Percentiles rank a stretch among this genome's conserved stretches.
phyloP scores from a whole-genome alignment of 2,797 vertebrate genomes.

The Euphonia xanthogaster region DNA sequence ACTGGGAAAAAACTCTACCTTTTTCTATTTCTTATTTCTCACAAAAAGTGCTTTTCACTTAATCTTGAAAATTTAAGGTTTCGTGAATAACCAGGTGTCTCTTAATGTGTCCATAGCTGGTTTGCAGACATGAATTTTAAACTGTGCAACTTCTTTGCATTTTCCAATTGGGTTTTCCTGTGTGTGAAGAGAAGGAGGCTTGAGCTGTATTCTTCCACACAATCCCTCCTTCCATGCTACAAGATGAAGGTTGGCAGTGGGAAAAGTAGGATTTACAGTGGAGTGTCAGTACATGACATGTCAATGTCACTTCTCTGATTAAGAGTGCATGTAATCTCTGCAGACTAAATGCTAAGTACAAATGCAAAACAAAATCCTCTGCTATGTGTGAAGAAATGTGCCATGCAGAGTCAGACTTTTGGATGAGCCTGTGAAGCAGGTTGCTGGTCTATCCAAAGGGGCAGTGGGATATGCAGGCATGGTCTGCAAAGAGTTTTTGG shows the following conservation, averaged over 20 bases:
- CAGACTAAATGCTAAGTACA: not conserved
- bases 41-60: not conserved
- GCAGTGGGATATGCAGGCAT: not conserved
- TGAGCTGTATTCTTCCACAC: not conserved
- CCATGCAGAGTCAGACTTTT: not conserved
- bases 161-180: not conserved
- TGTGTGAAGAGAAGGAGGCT: not conserved
- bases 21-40: not conserved
- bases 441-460: not conserved
- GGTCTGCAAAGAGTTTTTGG: not conserved
- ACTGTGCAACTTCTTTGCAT: not conserved
- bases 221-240: not conserved
- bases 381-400: not conserved
- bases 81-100: not conserved
- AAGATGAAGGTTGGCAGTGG: not conserved
- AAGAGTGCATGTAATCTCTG: not conserved
- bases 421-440: not conserved
- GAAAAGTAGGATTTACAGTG: not conserved
- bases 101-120: not conserved
- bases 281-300: not conserved
- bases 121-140: not conserved
- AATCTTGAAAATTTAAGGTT: not conserved
- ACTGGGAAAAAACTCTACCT: not conserved
- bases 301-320: not conserved
- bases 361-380: not conserved